Percentiles rank a stretch among this genome's conserved stretches.
These are phyloP conservation scores for Sylvilagus bachmani DNA, from an alignment of 2,113 vertebrate species.

Conservation along the genomic window DNA sequence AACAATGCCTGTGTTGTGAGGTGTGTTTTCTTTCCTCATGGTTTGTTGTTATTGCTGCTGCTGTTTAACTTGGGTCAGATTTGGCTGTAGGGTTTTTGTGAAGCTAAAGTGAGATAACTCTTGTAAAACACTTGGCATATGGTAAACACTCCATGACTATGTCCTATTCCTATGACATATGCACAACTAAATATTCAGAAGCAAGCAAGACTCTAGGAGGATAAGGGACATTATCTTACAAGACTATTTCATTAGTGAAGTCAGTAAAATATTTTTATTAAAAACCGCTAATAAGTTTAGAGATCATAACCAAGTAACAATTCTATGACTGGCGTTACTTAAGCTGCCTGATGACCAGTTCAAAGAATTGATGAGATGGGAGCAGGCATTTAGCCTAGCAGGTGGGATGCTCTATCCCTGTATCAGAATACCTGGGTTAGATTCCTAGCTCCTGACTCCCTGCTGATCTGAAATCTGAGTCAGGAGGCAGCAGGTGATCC, in stretches of 20 bases:
- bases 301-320: constrained; percentile 29
- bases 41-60: too few relatives aligned
- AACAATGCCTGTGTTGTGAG: neutral
- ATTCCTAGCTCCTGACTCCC: too few relatives aligned
- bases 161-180: neutral
- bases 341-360: neutral
- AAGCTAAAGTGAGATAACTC: neutral
- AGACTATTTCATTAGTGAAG: neutral
- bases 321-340: neutral
- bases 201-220: neutral
- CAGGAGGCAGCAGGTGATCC: too few relatives aligned
- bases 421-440: too few relatives aligned
- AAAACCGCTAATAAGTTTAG: constrained; percentile 48
- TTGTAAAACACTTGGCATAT: neutral
- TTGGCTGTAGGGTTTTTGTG: neutral
- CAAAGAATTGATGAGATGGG: neutral
- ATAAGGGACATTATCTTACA: neutral
- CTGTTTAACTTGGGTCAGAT: too few relatives aligned
- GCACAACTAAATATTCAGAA: neutral
- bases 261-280: constrained; percentile 54
- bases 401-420: too few relatives aligned
- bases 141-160: constrained; percentile 24
- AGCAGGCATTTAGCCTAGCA: too few relatives aligned
- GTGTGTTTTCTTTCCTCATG: too few relatives aligned
- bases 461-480: too few relatives aligned